Conservation (phyloP, 2,797 vertebrate species). For the Amphiprion clarkii region DNA sequence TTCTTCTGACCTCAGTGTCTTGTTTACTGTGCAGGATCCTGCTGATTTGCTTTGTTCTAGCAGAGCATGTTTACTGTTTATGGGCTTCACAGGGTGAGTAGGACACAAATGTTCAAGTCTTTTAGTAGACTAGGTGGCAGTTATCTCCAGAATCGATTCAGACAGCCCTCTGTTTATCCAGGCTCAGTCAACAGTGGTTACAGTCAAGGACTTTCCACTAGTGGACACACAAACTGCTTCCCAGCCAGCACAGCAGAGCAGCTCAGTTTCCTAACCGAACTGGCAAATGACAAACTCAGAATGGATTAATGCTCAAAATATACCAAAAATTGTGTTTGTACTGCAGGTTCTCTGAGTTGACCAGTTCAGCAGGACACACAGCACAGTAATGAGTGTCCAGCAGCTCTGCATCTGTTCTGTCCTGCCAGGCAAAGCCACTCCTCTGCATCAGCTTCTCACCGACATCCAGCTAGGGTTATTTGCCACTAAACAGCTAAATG, state of each 20-base stretch:
- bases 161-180: constrained; percentile 41
- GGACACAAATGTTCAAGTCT: accelerated
- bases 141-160: constrained; percentile 65
- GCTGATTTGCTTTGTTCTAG: constrained; percentile 60
- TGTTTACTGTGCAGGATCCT: constrained; percentile 45
- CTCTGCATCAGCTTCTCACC: neutral
- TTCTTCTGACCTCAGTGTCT: constrained; percentile 2
- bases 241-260: neutral
- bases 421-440: neutral
- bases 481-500: no score
- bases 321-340: neutral
- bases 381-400: neutral
- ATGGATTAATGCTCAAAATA: neutral
- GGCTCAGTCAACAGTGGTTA: neutral
- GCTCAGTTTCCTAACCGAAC: neutral
- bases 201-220: neutral
- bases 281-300: accelerated
- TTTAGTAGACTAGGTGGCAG: neutral
- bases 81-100: constrained; percentile 50
- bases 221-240: neutral
- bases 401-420: neutral
- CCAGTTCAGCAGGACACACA: neutral
- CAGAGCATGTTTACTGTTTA: constrained; percentile 60
- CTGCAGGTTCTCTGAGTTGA: neutral
- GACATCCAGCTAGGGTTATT: no score